phyloP scores from a whole-genome alignment of 2,797 vertebrate genomes.

The Numenius phaeopus region DNA sequence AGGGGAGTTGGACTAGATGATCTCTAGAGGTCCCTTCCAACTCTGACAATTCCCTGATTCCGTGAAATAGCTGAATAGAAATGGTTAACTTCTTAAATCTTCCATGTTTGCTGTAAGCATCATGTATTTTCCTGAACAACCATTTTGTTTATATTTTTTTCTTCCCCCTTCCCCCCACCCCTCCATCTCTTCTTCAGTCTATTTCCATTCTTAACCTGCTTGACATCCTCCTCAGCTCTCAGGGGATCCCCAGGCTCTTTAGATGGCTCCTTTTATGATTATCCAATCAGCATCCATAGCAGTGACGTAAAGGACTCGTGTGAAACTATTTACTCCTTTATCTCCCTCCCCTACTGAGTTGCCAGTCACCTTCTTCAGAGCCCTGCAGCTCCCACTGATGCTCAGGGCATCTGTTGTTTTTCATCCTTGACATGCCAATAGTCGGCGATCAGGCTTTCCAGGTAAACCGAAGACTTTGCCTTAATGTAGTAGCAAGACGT shows the following conservation, averaged over 20 bases:
- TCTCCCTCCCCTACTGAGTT: not conserved
- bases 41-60: too few species aligned
- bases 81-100: not conserved
- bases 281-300: not conserved
- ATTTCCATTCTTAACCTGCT: not conserved
- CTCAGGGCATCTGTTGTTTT: not conserved
- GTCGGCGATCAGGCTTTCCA: not conserved
- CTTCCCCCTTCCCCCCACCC: too few species aligned
- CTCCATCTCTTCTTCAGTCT: not conserved
- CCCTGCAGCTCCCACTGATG: not conserved
- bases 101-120: not conserved
- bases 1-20: too few species aligned
- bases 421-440: not conserved
- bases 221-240: not conserved
- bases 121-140: not conserved
- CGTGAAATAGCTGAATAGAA: not conserved
- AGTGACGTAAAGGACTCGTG: not conserved
- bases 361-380: not conserved
- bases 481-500: not conserved
- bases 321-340: not conserved
- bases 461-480: not conserved
- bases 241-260: not conserved
- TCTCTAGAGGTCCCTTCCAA: too few species aligned
- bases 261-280: not conserved
- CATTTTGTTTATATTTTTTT: not conserved